Base-by-base conservation (phyloP, 2,888 invertebrate species). In the Callimorpha dominula region DNA sequence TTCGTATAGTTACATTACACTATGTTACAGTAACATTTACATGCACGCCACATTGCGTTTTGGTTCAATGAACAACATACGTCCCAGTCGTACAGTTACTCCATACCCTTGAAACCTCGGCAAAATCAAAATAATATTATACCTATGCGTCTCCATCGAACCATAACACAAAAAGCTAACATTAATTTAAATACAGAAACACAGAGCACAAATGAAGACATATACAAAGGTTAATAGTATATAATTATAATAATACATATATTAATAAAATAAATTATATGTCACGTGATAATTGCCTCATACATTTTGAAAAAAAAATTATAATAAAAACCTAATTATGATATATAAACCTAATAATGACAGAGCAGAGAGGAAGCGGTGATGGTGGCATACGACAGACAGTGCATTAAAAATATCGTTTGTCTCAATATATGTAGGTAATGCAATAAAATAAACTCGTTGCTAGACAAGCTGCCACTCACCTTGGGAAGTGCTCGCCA, bases 401-500 rank as follows among this genome's bases (percentile, higher is more conserved):
- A 95, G 95, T 95, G 95, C 95, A 95, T 95, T 95, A 96, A 96
- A 95, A 95, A 95, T 96, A 93, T 95, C 94, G 94, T 94, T 94
- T 92, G 91, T 94, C 93, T 94, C 92, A 95, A 94, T 95, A 95
- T 95, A 95, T 94, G 93, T 95, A 95, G 89, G 94, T 94, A 94
- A 95, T 95, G 95, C 95, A 94, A 81, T 94, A 94, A 95, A 94
- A 91, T 93, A 94, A 94, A 92, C 90, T 95, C 93, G 94, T 95
- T 94, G 91, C 92, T 93, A 93, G 85, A 92, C 92, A 95, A 95
- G 95, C 95, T 85, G 89, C 78, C 85, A 96, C 97, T 97, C 97
- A 98, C 98, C 98, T 98, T 98, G 98, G 88, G 98, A 98, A 89
- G 98, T 98, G 91, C 97, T 97, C 86, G 98, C 98, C 91, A 98